These are phyloP conservation scores for Halichoerus grypus DNA, from an alignment of 2,113 vertebrate genomes.

Conservation along the genomic window DNA sequence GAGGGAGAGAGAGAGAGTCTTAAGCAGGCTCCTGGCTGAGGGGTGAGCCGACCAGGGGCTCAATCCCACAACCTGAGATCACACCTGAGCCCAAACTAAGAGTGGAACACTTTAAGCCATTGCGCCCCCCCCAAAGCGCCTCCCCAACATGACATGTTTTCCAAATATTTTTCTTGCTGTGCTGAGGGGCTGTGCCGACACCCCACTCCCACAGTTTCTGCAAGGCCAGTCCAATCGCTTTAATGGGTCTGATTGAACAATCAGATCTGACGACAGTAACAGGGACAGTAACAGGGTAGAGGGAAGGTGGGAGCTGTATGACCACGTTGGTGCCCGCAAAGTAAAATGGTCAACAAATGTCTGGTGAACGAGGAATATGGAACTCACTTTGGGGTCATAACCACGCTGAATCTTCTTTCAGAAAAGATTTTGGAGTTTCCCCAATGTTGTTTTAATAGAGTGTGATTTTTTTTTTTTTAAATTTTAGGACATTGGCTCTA, in stretches of 20 bases:
- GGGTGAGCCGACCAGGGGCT: neutral
- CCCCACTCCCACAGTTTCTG: neutral
- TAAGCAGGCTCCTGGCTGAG: neutral
- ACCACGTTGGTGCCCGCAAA: neutral
- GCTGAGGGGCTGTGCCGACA: neutral
- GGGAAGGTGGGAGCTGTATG: too few relatives aligned
- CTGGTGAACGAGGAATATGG: neutral
- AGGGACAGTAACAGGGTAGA: neutral
- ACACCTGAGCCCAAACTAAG: neutral
- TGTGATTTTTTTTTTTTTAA: neutral
- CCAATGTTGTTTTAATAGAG: neutral
- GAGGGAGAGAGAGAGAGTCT: neutral
- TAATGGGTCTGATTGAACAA: neutral
- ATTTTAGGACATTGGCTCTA: neutral
- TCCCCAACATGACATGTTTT: neutral
- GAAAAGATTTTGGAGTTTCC: neutral
- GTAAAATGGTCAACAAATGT: neutral
- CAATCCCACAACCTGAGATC: neutral
- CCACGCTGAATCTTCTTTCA: neutral
- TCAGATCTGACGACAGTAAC: neutral
- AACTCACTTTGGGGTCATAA: neutral
- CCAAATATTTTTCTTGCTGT: neutral
- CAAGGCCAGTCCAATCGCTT: neutral
- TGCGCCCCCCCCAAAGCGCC: neutral
- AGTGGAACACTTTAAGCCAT: neutral